phyloP scores from a whole-genome alignment of 23 tunicate genomes.

The Trididemnum miniatum region DNA sequence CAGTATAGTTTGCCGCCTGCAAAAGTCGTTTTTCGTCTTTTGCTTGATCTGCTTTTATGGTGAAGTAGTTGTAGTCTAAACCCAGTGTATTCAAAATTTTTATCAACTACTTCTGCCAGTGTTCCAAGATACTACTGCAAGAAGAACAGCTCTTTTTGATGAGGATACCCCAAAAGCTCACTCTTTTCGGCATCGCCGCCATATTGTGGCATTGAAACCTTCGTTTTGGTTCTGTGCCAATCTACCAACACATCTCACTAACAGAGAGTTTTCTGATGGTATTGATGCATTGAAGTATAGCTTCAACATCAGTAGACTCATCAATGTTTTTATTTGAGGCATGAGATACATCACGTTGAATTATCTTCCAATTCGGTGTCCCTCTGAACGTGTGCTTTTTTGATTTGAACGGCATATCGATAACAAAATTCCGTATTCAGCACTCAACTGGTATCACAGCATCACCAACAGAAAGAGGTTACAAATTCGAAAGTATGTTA shows the following conservation, averaged over 20 bases:
- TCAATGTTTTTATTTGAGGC: too few relatives aligned
- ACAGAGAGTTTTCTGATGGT: not conserved
- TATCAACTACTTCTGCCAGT: not conserved
- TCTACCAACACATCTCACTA: conserved; percentile 19
- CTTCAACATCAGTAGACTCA: too few relatives aligned
- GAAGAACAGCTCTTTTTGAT: not conserved
- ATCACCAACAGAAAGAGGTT: too few relatives aligned
- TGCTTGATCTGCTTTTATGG: not conserved
- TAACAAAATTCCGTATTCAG: too few relatives aligned
- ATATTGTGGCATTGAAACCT: conserved; percentile 14
- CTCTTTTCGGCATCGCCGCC: conserved; percentile 26
- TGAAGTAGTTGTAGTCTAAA: not conserved
- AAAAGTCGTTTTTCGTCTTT: not conserved
- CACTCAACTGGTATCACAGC: too few relatives aligned
- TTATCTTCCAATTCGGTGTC: not conserved
- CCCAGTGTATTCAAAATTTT: not conserved
- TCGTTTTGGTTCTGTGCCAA: conserved; percentile 28
- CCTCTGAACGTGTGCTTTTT: not conserved
- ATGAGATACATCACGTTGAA: too few relatives aligned
- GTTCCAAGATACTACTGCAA: conserved; percentile 14
- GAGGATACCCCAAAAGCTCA: conserved; percentile 5
- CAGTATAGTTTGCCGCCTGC: not conserved
- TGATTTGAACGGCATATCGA: not conserved
- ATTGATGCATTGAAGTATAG: not conserved
- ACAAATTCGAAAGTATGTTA: too few relatives aligned